A percentile compares a stretch with the other conserved stretches of the same genome.
Evolutionary conservation across 2,888 invertebrate genomes (phyloP).

Genomic region (Furcula furcula): DNA sequence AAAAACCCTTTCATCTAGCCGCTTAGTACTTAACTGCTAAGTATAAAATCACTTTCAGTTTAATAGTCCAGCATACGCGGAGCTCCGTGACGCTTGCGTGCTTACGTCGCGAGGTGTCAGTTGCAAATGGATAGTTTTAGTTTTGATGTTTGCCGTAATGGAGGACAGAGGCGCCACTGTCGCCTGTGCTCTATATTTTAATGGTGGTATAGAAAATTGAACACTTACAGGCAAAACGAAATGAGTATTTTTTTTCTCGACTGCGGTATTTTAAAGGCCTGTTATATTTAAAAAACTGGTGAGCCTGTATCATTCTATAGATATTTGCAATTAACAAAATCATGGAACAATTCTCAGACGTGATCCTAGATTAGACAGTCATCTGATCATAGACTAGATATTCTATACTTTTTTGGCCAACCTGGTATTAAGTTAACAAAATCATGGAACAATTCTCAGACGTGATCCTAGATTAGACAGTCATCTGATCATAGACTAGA

Average conservation of each 20-base stretch:
- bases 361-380: too few species aligned
- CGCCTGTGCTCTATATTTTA: constrained; percentile 1
- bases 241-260: neutral
- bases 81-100: neutral
- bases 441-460: too few species aligned
- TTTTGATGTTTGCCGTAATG: constrained; percentile 3
- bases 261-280: too few species aligned
- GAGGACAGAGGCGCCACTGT: constrained; percentile 2
- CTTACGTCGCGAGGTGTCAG: neutral
- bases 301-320: too few species aligned
- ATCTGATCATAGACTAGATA: too few species aligned
- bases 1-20: constrained; percentile 42
- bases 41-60: constrained; percentile 44
- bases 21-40: constrained; percentile 33
- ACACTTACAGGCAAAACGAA: neutral
- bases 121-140: constrained; percentile 1
- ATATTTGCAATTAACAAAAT: too few species aligned
- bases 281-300: too few species aligned
- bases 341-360: too few species aligned
- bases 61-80: constrained; percentile 5
- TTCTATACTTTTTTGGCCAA: too few species aligned
- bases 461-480: too few species aligned
- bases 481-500: too few species aligned
- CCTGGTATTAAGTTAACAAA: too few species aligned
- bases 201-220: neutral